A percentile compares a stretch with the other conserved stretches of the same genome.
phyloP scores from a whole-genome alignment of 2,888 invertebrate species.

The Meiosimyza platycephala region DNA sequence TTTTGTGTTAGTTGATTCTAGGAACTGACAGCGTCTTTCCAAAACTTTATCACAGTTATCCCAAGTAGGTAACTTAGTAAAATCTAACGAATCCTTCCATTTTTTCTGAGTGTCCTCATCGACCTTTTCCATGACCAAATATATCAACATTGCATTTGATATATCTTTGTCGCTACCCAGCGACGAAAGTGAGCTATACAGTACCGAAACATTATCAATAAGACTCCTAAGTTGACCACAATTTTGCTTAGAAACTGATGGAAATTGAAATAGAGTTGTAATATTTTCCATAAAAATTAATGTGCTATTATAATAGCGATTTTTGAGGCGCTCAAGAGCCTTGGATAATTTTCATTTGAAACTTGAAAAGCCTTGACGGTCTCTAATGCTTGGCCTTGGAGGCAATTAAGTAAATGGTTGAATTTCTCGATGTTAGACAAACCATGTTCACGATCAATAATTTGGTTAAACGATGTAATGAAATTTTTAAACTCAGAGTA shows the following conservation, averaged over 20 bases:
- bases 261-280: slow-evolving; percentile 26
- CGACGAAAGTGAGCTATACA: slow-evolving; percentile 31
- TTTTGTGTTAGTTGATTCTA: too few species aligned
- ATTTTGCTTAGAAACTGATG: slow-evolving; percentile 19
- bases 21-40: too few species aligned
- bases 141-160: slow-evolving; percentile 33
- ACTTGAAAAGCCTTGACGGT: slow-evolving; percentile 25
- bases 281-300: slow-evolving; percentile 19
- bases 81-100: too few species aligned
- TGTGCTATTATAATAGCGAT: slow-evolving; percentile 20
- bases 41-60: too few species aligned
- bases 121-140: slow-evolving; percentile 37
- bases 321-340: slow-evolving; percentile 25
- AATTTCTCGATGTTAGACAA: slow-evolving; percentile 28
- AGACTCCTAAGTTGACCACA: slow-evolving; percentile 19
- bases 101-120: slow-evolving; percentile 32
- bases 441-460: slow-evolving; percentile 24
- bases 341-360: slow-evolving; percentile 32
- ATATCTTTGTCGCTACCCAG: slow-evolving; percentile 36
- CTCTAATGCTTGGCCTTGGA: slow-evolving; percentile 19
- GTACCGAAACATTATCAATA: slow-evolving; percentile 32
- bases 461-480: slow-evolving; percentile 26
- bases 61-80: too few species aligned
- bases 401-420: slow-evolving; percentile 11
- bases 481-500: slow-evolving; percentile 35